Conservation (phyloP, 2,113 vertebrate genomes). For the Pachyramphus minor region DNA sequence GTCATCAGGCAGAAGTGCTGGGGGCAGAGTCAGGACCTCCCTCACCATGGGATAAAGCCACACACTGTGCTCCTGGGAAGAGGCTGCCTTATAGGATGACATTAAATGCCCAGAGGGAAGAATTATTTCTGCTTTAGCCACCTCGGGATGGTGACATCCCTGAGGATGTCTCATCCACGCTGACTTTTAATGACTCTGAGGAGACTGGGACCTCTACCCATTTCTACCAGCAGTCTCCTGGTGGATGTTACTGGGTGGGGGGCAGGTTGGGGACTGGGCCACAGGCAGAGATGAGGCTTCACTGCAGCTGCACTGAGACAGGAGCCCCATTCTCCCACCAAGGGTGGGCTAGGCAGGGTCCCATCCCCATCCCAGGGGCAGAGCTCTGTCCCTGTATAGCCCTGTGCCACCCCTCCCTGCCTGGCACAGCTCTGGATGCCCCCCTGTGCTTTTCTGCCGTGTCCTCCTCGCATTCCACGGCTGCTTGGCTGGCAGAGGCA, state of each 20-base stretch:
- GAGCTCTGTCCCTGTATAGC: neutral
- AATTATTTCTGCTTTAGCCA: neutral
- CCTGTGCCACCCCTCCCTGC: neutral
- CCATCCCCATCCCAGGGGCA: neutral
- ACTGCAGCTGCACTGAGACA: neutral
- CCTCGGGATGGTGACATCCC: neutral
- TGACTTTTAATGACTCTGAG: neutral
- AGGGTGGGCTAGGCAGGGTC: too few relatives aligned
- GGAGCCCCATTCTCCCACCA: too few relatives aligned
- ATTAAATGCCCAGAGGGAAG: neutral
- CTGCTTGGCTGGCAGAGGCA: neutral
- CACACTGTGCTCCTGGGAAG: rapidly evolving
- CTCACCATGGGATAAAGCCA: neutral
- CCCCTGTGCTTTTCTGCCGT: neutral
- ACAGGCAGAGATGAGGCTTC: neutral
- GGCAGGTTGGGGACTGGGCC: neutral
- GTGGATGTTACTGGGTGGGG: neutral
- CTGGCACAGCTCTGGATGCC: rapidly evolving
- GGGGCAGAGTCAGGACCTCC: neutral
- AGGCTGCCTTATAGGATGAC: neutral
- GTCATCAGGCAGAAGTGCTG: rapidly evolving
- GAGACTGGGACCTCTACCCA: rapidly evolving
- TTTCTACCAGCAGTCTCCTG: neutral
- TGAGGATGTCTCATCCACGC: neutral
- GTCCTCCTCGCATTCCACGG: constrained; percentile 16